phyloP scores from a whole-genome alignment of 2,797 vertebrate genomes.

The Catostomus latipinnis region DNA sequence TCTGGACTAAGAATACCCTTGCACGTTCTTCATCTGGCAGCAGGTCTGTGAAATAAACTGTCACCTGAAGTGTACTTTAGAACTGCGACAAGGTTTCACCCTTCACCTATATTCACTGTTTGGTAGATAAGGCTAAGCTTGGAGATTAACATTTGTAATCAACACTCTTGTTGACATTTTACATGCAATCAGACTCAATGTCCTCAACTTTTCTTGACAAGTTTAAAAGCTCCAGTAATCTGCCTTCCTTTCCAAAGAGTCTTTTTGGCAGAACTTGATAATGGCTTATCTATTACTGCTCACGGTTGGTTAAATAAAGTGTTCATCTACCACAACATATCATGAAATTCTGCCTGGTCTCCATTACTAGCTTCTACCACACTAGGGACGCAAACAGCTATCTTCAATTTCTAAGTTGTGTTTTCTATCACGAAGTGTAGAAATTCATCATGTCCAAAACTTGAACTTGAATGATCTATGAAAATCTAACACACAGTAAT shows the following conservation, averaged over 20 bases:
- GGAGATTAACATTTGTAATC: background rate
- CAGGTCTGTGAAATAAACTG: background rate
- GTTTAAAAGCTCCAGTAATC: background rate
- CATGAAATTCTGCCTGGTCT: background rate
- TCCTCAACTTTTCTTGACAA: background rate
- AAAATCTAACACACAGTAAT: too few species aligned
- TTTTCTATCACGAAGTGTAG: background rate
- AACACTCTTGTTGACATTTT: background rate
- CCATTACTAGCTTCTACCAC: background rate
- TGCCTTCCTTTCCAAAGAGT: constrained; percentile 10
- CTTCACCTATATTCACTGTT: background rate
- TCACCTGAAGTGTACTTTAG: background rate
- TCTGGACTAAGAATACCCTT: background rate
- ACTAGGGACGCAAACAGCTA: background rate
- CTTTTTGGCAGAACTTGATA: background rate
- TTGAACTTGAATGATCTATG: background rate
- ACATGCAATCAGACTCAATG: background rate
- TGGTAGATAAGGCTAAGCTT: background rate
- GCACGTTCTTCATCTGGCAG: too few species aligned
- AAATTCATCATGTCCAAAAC: background rate
- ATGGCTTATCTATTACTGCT: background rate
- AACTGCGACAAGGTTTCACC: background rate
- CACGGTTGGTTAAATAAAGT: background rate
- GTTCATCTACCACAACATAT: background rate
- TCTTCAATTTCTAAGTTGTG: background rate